Percentiles rank a stretch among this genome's conserved stretches.
phyloP scores from a whole-genome alignment of 2,797 vertebrate genomes.

The Danio tinwini region DNA sequence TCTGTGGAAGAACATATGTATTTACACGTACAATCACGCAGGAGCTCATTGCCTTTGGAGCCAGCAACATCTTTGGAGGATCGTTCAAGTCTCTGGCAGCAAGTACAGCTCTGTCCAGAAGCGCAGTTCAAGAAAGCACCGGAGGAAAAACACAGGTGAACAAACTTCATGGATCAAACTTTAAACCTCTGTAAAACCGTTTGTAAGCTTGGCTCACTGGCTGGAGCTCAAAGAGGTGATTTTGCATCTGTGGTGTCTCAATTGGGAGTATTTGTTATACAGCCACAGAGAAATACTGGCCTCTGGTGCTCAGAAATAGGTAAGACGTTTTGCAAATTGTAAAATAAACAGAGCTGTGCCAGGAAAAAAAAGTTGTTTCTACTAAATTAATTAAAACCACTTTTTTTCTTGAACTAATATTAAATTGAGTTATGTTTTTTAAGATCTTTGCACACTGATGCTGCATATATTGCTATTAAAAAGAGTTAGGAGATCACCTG shows the following conservation, averaged over 20 bases:
- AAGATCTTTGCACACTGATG: neutral
- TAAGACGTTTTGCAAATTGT: neutral
- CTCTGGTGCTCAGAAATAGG: constrained; percentile 41
- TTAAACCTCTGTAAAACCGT: neutral
- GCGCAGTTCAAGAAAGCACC: constrained; percentile 93
- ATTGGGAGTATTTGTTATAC: neutral
- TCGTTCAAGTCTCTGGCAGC: constrained; percentile 89
- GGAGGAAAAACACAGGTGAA: constrained; percentile 97
- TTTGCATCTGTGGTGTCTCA: neutral
- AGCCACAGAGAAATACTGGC: constrained; percentile 33
- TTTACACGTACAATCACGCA: constrained; percentile 57
- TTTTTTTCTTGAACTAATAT: neutral
- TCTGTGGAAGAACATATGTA: neutral
- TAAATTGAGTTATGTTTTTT: neutral
- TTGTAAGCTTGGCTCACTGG: constrained; percentile 7
- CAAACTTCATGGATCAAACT: neutral
- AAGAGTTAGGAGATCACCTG: too few relatives aligned
- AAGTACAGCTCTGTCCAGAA: constrained; percentile 93
- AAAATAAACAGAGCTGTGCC: neutral
- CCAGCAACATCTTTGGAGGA: constrained; percentile 89
- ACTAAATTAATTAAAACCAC: neutral
- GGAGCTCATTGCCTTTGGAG: constrained; percentile 96
- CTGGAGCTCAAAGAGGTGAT: neutral
- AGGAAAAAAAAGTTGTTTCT: neutral
- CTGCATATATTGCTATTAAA: neutral